Conservation (phyloP, 2,113 vertebrate species). For the Vombatus ursinus region DNA sequence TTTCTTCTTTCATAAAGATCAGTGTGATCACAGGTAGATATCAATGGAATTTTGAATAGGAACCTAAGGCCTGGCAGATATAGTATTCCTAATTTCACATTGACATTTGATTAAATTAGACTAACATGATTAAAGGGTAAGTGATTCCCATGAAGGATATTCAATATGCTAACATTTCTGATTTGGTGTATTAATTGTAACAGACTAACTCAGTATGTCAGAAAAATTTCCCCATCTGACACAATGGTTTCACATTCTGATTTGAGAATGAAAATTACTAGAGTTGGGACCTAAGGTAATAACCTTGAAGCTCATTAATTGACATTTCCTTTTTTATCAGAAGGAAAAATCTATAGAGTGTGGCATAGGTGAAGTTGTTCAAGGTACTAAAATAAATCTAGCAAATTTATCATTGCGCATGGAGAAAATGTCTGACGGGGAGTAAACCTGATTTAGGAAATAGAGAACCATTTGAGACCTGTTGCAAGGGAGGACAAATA, state of each 20-base stretch:
- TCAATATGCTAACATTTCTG: conserved; percentile 10
- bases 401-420: not conserved
- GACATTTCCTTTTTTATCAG: not conserved
- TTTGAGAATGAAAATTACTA: not conserved
- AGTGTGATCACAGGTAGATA: not conserved
- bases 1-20: not conserved
- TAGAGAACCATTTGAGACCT: not conserved
- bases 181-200: conserved; percentile 3
- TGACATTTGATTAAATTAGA: conserved; percentile 17
- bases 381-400: not conserved
- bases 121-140: conserved; percentile 24
- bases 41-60: not conserved
- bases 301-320: not conserved
- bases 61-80: not conserved
- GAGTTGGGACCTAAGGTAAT: not conserved
- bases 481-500: not conserved
- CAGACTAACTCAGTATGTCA: not conserved
- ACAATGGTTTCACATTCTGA: not conserved
- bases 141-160: conserved; percentile 13
- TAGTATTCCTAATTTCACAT: not conserved
- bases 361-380: not conserved
- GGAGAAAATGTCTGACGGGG: not conserved
- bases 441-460: not conserved
- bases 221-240: not conserved
- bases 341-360: not conserved